phyloP scores from a whole-genome alignment of 2,113 vertebrate species.

The Leptobrachium leishanense region DNA sequence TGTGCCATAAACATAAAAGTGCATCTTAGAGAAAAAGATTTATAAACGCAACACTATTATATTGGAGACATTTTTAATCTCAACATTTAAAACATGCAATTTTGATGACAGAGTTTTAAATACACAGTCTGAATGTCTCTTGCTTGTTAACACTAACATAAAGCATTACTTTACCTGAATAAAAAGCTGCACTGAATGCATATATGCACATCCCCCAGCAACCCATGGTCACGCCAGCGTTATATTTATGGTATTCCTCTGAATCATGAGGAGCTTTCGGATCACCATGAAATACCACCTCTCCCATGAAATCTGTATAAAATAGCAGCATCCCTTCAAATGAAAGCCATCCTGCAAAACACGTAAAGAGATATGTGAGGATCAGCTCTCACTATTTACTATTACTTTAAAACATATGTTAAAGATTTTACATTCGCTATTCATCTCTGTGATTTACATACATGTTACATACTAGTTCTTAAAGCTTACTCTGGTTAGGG shows the following conservation, averaged over 20 bases:
- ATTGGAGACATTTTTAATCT: too few relatives aligned
- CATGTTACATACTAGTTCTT: too few relatives aligned
- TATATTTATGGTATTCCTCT: slow-evolving; percentile 89
- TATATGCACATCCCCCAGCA: slow-evolving; percentile 99
- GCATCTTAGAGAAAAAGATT: too few relatives aligned
- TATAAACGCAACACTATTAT: too few relatives aligned
- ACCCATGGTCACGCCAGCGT: slow-evolving; percentile 90
- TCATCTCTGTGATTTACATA: too few relatives aligned
- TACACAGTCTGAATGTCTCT: not conserved
- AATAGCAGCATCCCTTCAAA: slow-evolving; percentile 98
- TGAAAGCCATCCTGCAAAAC: slow-evolving; percentile 84
- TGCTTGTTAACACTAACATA: not conserved
- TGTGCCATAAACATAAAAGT: too few relatives aligned
- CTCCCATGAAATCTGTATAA: slow-evolving; percentile 98
- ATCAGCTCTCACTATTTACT: too few relatives aligned
- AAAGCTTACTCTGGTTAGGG: too few relatives aligned
- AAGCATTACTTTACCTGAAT: slow-evolving; percentile 78
- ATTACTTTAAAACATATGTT: too few relatives aligned
- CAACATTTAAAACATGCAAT: not conserved
- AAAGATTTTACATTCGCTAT: too few relatives aligned
- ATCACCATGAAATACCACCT: slow-evolving; percentile 92
- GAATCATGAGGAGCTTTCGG: slow-evolving; percentile 88
- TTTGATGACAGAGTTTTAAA: not conserved
- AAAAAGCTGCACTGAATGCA: slow-evolving; percentile 95
- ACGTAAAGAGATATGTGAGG: not conserved